phyloP scores from a whole-genome alignment of 2,888 invertebrate genomes.

The Stenodema calcarata region DNA sequence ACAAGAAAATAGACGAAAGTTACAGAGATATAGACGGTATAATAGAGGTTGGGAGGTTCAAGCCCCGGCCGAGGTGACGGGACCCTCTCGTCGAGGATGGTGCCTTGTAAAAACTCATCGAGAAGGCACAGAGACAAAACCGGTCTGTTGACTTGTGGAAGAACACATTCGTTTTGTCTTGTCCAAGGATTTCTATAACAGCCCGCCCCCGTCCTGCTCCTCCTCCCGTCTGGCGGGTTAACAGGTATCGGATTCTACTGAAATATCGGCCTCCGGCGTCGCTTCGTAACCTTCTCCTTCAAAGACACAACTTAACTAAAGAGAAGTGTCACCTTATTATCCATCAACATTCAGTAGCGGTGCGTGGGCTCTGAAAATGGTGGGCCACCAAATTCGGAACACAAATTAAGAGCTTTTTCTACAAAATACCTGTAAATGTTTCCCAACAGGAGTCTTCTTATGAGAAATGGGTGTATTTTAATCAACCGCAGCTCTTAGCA shows the following conservation, averaged over 20 bases:
- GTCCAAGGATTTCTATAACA: slow-evolving; percentile 46
- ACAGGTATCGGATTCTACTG: slow-evolving; percentile 36
- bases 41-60: slow-evolving; percentile 12
- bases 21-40: slow-evolving; percentile 1
- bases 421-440: too few relatives aligned
- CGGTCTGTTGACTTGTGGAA: slow-evolving; percentile 42
- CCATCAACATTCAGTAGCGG: too few relatives aligned
- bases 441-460: too few relatives aligned
- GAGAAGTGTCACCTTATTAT: neutral
- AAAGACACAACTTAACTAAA: neutral
- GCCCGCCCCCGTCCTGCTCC: neutral
- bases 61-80: slow-evolving; percentile 19
- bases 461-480: too few relatives aligned
- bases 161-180: slow-evolving; percentile 45
- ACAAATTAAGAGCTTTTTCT: too few relatives aligned
- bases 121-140: slow-evolving; percentile 43
- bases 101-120: slow-evolving; percentile 41
- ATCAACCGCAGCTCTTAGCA: too few relatives aligned
- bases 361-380: too few relatives aligned
- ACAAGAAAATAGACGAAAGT: neutral
- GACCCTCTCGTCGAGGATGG: neutral
- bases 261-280: slow-evolving; percentile 23
- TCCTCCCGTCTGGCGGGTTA: slow-evolving; percentile 14
- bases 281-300: neutral
- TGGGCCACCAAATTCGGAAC: too few relatives aligned